Base-by-base conservation (phyloP, 2,888 invertebrate genomes). In the Cryptus armator region DNA sequence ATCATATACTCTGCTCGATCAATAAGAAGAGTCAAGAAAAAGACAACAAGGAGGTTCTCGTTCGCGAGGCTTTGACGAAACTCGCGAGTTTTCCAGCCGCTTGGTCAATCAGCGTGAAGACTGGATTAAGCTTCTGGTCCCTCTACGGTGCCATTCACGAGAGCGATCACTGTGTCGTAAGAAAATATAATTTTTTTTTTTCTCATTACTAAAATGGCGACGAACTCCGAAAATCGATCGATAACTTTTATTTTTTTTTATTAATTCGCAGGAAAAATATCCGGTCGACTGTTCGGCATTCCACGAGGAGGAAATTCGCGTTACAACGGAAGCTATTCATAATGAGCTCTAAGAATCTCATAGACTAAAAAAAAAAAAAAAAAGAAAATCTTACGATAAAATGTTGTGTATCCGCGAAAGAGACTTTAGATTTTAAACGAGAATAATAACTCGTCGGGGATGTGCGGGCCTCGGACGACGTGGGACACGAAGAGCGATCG, bases 281-380 rank as follows among this genome's bases (percentile, higher is more conserved):
- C 96, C 96, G 68, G 96, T 96, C 0, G 96, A 97, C 89, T 98
- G 98, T 90, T 95, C 95, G 37, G 96, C 96, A 1, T 98, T 97
- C 95, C 97, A 97, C 92, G 96, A 97, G 91, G 97, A 97, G 92
- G 98, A 98, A 93, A 93, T 96, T 64, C 96, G 96, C 95, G 97
- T 97, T 43, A 97, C 97, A 79, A 97, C 97, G 67, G 97, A 97
- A 94, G 84, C 89, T 67, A 95, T 96, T 90, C 98, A 97, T 94
- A 97, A 95, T 92, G 98, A 98, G 94, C 95, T 98, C 93, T 97
- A 96, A 94, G 72, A 51, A 81, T 67, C 44, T n/a, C n/a, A 48
- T n/a, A 12, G 32, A 37, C 43, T 9, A 19, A n/a, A 44, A 16
- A 48, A 37, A 7, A 37, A 37, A 37, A 37, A 37, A 37, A 37